phyloP scores from a whole-genome alignment of 2,888 invertebrate genomes.

The Orthosia incerta region DNA sequence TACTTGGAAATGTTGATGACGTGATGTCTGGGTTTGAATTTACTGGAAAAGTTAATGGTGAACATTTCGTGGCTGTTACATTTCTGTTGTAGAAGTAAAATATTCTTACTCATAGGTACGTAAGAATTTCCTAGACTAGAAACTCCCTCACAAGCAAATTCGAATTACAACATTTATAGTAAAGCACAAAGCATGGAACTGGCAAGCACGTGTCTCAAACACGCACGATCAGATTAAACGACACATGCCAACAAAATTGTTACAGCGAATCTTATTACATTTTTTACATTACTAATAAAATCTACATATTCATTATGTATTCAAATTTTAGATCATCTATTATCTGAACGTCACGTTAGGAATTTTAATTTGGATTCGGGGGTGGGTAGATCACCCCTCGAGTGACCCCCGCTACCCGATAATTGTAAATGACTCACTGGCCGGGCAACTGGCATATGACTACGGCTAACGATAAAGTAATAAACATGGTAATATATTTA shows the following conservation, averaged over 20 bases:
- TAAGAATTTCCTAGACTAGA: conserved; percentile 3
- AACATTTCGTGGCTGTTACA: background rate
- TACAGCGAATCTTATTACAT: conserved; percentile 56
- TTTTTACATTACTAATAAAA: conserved; percentile 64
- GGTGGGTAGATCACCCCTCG: conserved; percentile 70
- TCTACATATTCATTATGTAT: conserved; percentile 71
- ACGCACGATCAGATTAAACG: conserved; percentile 38
- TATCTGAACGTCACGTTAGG: conserved; percentile 76
- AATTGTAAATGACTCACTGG: conserved; percentile 80
- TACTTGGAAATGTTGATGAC: conserved; percentile 35
- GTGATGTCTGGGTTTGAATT: conserved; percentile 38
- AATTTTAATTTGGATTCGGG: conserved; percentile 84
- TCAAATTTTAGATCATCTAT: conserved; percentile 80
- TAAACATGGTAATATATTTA: conserved; percentile 40
- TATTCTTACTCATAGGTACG: background rate
- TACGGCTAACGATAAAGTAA: conserved; percentile 41
- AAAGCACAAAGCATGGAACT: conserved; percentile 30
- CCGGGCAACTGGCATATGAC: conserved; percentile 15
- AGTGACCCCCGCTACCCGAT: conserved; percentile 76
- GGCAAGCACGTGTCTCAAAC: conserved; percentile 37
- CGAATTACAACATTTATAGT: conserved; percentile 2
- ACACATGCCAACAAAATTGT: conserved; percentile 33
- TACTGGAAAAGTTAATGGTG: background rate
- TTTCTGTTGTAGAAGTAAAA: conserved; percentile 17
- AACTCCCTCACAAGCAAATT: background rate